Evolutionary conservation across 2,113 vertebrate species (phyloP).

Genomic region (Gobio gobio): DNA sequence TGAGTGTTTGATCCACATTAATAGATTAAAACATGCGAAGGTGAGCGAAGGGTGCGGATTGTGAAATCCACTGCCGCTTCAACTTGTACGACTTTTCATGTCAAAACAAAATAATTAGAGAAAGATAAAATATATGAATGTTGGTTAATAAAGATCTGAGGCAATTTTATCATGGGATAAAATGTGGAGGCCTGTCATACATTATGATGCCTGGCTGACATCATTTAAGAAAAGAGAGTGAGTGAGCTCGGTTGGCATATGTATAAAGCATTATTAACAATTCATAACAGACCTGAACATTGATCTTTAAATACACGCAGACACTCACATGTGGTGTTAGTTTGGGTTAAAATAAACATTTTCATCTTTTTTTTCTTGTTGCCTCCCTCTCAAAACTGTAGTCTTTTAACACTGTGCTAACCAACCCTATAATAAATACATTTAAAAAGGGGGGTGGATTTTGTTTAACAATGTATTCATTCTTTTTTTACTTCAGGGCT

Average conservation of each 20-base stretch:
- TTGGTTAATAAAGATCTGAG: neutral
- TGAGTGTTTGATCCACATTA: neutral
- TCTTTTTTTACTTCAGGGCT: neutral
- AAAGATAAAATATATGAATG: neutral
- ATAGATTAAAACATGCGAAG: neutral
- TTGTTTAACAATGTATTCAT: neutral
- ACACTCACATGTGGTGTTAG: slow-evolving; percentile 26
- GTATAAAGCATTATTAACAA: slow-evolving; percentile 26
- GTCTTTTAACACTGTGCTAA: slow-evolving; percentile 16
- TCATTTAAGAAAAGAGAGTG: slow-evolving; percentile 21
- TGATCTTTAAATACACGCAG: slow-evolving; percentile 31
- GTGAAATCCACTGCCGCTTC: no score
- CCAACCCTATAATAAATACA: neutral
- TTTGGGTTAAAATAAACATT: slow-evolving; percentile 11
- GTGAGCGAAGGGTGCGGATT: no score
- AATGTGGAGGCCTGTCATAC: slow-evolving; percentile 5
- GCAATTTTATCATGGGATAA: neutral
- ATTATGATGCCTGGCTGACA: slow-evolving; percentile 12
- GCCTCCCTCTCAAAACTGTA: neutral
- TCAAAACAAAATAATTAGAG: neutral
- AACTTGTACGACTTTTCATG: neutral
- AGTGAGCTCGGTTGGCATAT: slow-evolving; percentile 7
- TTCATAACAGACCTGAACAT: slow-evolving; percentile 20
- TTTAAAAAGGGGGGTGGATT: neutral
- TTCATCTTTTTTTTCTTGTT: neutral